These are phyloP conservation scores for Loxodonta africana DNA, from an alignment of 2,113 vertebrate species.

Conservation along the genomic window DNA sequence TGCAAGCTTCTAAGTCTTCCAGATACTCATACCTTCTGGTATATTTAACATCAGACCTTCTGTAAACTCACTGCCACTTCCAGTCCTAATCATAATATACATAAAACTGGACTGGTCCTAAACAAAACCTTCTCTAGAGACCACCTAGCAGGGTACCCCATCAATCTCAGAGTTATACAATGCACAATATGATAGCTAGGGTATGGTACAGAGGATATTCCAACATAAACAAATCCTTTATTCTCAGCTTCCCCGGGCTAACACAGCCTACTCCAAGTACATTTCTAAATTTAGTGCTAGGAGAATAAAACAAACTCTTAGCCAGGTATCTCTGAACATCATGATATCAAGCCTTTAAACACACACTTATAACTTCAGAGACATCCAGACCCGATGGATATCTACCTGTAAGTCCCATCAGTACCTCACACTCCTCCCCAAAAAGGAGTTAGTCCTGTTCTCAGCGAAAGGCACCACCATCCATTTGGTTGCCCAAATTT, in stretches of 20 bases:
- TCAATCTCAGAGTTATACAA: background rate
- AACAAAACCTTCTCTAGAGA: background rate
- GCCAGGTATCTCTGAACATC: background rate
- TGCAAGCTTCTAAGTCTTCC: background rate
- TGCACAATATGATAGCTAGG: background rate
- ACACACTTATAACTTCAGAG: background rate
- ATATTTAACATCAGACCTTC: background rate
- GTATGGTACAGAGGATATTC: background rate
- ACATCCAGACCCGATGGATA: background rate
- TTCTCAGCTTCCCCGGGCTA: background rate
- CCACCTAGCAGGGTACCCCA: background rate
- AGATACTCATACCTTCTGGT: background rate
- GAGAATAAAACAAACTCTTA: slow-evolving; percentile 8
- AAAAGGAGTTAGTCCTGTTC: background rate
- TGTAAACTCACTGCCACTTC: background rate
- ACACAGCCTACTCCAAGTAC: background rate
- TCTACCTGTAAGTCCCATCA: background rate
- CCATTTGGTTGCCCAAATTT: background rate
- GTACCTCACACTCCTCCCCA: background rate
- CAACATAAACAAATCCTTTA: background rate
- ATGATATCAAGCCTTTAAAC: background rate
- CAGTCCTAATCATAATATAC: background rate
- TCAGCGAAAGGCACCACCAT: background rate
- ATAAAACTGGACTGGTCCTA: background rate
- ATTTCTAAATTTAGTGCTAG: slow-evolving; percentile 1